These are phyloP conservation scores for Drosophila mettleri DNA, from an alignment of 2,888 invertebrate genomes.

Conservation along the genomic window DNA sequence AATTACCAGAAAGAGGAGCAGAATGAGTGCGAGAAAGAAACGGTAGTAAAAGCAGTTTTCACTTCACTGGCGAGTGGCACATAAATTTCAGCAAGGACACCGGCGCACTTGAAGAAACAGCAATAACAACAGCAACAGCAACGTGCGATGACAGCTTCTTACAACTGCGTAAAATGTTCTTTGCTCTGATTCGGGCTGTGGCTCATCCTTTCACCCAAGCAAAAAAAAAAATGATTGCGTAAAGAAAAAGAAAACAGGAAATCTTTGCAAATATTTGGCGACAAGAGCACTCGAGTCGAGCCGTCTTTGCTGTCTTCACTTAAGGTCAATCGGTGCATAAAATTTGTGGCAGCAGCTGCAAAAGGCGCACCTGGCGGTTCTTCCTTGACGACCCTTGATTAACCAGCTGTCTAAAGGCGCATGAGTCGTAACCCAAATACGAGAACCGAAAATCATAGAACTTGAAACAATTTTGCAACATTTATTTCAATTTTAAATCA, in stretches of 20 bases:
- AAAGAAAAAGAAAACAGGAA: constrained; percentile 16
- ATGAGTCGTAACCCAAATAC: constrained; percentile 30
- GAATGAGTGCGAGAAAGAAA: neutral
- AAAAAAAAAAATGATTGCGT: neutral
- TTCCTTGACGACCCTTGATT: constrained; percentile 11
- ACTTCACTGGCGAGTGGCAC: constrained; percentile 73
- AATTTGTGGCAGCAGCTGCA: constrained; percentile 43
- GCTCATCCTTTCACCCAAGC: constrained; percentile 2
- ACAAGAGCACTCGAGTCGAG: constrained; percentile 52
- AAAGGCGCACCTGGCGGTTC: constrained; percentile 29
- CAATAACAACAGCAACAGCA: neutral
- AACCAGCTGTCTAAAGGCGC: constrained; percentile 5
- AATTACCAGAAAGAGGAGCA: constrained; percentile 18
- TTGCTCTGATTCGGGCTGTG: constrained; percentile 36
- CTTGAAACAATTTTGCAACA: neutral
- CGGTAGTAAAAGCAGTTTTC: constrained; percentile 64
- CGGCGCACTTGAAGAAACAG: constrained; percentile 42
- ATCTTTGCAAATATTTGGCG: constrained; percentile 58
- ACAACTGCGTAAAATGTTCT: constrained; percentile 63
- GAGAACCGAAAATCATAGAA: neutral
- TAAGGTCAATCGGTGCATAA: constrained; percentile 60
- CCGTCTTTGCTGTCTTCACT: constrained; percentile 19
- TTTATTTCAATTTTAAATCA: no score
- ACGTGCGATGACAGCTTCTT: constrained; percentile 41
- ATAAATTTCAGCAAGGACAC: constrained; percentile 76